Base-by-base conservation (phyloP, 2,797 vertebrate species). In the Podargus strigoides region DNA sequence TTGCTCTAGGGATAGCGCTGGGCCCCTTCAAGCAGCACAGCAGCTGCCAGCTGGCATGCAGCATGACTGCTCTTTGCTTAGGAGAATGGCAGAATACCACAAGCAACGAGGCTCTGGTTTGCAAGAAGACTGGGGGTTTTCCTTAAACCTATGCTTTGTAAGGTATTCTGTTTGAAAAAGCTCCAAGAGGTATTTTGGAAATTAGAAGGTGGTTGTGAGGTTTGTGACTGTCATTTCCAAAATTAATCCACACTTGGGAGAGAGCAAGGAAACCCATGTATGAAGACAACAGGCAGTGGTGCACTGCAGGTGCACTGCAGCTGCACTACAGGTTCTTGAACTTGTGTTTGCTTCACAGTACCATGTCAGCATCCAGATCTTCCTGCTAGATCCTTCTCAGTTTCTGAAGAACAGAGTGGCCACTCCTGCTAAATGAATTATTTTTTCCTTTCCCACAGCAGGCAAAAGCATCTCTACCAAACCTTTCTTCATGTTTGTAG, bases 21-120 rank as follows among this genome's bases (percentile, higher is more conserved):
- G 19, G 27, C n/a, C 12, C 23, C 16, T 69, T 86, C 50, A 52
- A 66, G 34, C 4, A 44, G 10, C 6, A 1, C 19, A 30, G 22
- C 4, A 1, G 36, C 39, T 63, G 19, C 19, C 55, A 59, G 12
- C 12, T 47, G 26, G 15, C 32, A 55, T 1, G 1, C 5, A 3
- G 56, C 14, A 44, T 21, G 46, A 56, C 19, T 28, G 23, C 41
- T 56, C 23, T 58, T 41, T 85, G n/a, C 41, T 68, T 12, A 26
- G 24, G 12, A 53, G 34, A 81, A 32, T 6, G 10, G 5, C 42
- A 60, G 41, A 62, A 28, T 5, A 32, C 10, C 5, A 17, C 23
- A 46, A 72, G 50, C 52, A 44, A 59, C 4, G 10, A 60, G 22
- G 10, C 3, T 56, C 17, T 70, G 37, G 5, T 27, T 41, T 89